phyloP scores from a whole-genome alignment of 2,797 vertebrate genomes.

The Knipowitschia caucasica region DNA sequence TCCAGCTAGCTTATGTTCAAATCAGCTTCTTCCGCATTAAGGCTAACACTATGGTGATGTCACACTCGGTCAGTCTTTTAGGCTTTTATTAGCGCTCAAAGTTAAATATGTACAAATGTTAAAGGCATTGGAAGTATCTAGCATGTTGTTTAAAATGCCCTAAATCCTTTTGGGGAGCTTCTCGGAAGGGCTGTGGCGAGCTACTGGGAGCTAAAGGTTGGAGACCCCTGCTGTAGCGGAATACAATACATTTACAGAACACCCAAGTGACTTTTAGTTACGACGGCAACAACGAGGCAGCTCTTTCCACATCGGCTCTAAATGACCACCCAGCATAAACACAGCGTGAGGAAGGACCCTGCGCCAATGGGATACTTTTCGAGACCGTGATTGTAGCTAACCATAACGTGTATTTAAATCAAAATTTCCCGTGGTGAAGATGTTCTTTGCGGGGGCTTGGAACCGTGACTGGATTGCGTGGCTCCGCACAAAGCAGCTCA shows the following conservation, averaged over 20 bases:
- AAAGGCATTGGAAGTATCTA: no score
- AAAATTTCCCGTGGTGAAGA: constrained; percentile 3
- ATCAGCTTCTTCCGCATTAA: no score
- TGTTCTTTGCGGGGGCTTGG: constrained; percentile 1
- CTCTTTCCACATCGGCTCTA: constrained; percentile 26
- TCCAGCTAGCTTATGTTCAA: no score
- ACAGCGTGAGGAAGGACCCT: constrained; percentile 16
- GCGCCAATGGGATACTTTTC: constrained; percentile 7
- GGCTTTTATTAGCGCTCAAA: no score
- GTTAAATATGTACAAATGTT: no score
- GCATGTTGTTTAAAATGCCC: no score
- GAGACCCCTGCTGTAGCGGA: constrained; percentile 27
- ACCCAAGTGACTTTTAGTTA: constrained; percentile 55
- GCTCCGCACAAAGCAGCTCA: constrained; percentile 22
- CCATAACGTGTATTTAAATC: constrained; percentile 14
- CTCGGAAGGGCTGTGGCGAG: no score
- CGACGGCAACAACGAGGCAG: constrained; percentile 42
- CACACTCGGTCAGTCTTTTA: no score
- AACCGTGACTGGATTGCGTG: constrained; percentile 16
- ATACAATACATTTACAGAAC: constrained; percentile 29
- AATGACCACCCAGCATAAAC: constrained; percentile 13
- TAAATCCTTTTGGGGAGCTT: no score
- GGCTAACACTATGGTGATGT: no score
- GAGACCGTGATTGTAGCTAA: neutral
- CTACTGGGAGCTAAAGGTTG: no score